phyloP scores from a whole-genome alignment of 2,113 vertebrate species.

The Spheniscus mendiculus region DNA sequence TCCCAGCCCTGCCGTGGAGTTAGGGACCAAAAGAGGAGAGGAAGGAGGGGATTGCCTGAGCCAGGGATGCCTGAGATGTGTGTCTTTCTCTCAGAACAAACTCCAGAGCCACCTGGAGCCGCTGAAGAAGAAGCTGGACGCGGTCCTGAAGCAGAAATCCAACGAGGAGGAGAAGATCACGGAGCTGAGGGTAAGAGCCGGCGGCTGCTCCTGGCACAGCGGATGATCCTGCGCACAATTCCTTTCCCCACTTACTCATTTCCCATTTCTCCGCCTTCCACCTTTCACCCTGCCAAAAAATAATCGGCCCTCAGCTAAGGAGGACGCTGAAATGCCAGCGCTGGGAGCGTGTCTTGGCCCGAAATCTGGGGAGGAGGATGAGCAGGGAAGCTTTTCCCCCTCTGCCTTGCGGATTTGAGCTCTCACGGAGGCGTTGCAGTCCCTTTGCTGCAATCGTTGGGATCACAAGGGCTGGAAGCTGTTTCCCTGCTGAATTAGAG shows the following conservation, averaged over 20 bases:
- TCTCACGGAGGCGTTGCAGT: fast-evolving
- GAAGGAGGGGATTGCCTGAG: too few species aligned
- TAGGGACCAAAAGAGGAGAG: neutral
- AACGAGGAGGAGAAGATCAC: conserved; percentile 73
- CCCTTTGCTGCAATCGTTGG: neutral
- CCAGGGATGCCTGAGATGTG: neutral
- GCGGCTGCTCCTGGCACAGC: neutral
- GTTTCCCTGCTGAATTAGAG: neutral
- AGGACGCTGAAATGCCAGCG: fast-evolving
- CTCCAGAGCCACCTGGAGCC: conserved; percentile 76
- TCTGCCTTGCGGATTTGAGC: neutral
- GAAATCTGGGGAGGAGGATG: too few species aligned
- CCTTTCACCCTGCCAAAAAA: neutral
- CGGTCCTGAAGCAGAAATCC: conserved; percentile 73
- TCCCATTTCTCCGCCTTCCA: neutral
- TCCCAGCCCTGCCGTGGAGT: neutral
- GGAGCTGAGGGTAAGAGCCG: conserved; percentile 61
- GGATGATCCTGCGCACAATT: fast-evolving
- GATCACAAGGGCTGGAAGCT: fast-evolving
- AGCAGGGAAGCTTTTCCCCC: neutral
- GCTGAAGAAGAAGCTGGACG: conserved; percentile 68
- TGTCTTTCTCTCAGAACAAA: conserved; percentile 54
- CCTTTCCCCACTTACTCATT: neutral
- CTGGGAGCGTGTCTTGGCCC: neutral
- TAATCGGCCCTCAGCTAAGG: too few species aligned